Percentiles rank a stretch among this genome's conserved stretches.
phyloP scores from a whole-genome alignment of 2,888 invertebrate genomes.

The Microctonus hyperodae region DNA sequence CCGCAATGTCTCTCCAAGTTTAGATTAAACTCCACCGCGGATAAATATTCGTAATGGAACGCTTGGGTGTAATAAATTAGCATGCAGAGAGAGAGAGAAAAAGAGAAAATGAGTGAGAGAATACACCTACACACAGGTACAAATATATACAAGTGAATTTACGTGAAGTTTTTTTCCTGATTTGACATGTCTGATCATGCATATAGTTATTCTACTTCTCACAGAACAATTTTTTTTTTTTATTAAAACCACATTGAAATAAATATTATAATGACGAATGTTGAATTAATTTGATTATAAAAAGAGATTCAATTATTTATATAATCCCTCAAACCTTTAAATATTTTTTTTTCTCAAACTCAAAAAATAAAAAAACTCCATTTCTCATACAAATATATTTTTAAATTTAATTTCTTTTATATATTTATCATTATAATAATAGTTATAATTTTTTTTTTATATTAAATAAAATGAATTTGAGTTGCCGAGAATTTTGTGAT shows the following conservation, averaged over 20 bases:
- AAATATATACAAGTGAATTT: conserved; percentile 24
- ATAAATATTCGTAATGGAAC: conserved; percentile 65
- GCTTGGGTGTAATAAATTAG: conserved; percentile 64
- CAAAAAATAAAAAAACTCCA: no score
- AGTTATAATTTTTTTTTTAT: conserved; percentile 1
- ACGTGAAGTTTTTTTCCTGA: no score
- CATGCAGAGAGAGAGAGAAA: conserved; percentile 46
- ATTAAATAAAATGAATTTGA: background rate
- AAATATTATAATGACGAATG: no score
- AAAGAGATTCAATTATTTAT: no score
- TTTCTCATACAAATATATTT: background rate
- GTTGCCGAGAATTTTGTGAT: conserved; percentile 1
- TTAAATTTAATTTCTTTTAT: background rate
- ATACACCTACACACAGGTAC: conserved; percentile 34
- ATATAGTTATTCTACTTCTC: conserved; percentile 11
- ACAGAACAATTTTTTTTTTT: conserved; percentile 32
- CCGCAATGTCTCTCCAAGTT: conserved; percentile 59
- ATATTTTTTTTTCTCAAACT: no score
- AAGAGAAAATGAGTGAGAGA: no score
- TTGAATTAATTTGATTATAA: no score
- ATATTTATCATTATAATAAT: background rate
- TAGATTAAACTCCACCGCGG: conserved; percentile 63
- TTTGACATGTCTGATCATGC: conserved; percentile 33
- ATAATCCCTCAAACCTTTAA: no score
- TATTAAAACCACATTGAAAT: no score